Evolutionary conservation across 2,797 vertebrate species (phyloP), one percentile per base, ranked within the genome.

Genomic region (Clarias platycephalus): DNA sequence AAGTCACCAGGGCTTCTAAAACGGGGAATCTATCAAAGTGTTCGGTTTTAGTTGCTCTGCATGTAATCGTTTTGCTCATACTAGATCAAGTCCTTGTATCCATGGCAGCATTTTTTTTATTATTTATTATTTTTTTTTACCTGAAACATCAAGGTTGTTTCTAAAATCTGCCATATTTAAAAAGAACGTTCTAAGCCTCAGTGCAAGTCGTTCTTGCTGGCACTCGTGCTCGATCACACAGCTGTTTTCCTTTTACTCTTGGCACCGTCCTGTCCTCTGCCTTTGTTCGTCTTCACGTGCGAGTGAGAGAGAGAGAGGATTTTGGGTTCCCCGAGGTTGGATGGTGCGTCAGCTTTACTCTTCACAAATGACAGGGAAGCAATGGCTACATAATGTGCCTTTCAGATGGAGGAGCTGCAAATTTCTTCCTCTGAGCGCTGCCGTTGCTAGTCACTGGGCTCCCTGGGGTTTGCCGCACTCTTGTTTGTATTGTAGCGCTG

Each of bases 401-500:
- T 84, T 86, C 80, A 77, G 80, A 90, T 74, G 55, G 86, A 78
- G 74, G 72, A 72, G 66, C 86, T 55, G 72, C 49, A 31, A 5
- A 70, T 85, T 86, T 79, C 84, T 84, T 86, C n/a, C n/a, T 40
- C 89, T 44, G 85, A 90, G 80, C 88, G 80, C 85, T 85, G 88
- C 76, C 37, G 90, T 91, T 90, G 90, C 90, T 91, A 87, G 90
- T 86, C 72, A 90, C 87, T 84, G 62, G 83, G 89, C 90, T 93
- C 91, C 90, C 89, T 26, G 90, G 90, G 91, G 91, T 88, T 93
- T 63, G 55, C 86, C 63, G 84, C 86, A 87, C 91, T 93, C 93
- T 90, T 92, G 92, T 93, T 94, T 93, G 91, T 94, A 91, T 94
- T 90, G 85, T 90, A 93, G 92, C 90, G 60, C 91, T 93, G 93